phyloP scores from a whole-genome alignment of 1,140 invertebrate species.

The Tyrophagus putrescentiae region DNA sequence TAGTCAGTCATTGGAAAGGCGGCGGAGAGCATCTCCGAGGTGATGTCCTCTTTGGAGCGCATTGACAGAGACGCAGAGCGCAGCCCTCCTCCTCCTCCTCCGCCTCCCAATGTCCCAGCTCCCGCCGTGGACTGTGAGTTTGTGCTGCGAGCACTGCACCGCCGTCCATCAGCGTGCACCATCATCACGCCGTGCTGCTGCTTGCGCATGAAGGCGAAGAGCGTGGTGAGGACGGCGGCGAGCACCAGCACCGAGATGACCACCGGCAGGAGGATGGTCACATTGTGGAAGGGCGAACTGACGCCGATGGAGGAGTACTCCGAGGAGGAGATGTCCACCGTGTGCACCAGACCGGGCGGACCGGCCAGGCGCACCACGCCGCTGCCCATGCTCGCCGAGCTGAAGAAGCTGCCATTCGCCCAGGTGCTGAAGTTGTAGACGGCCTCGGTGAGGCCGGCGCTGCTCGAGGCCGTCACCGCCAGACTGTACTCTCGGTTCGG shows the following conservation, averaged over 20 bases:
- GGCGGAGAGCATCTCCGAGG: conserved; percentile 5
- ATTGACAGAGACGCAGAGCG: no score
- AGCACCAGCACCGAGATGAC: conserved; percentile 25
- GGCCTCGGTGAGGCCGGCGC: conserved; percentile 24
- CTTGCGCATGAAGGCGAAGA: conserved; percentile 18
- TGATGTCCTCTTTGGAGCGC: conserved; percentile 8
- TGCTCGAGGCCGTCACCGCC: conserved; percentile 26
- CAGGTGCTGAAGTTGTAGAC: conserved; percentile 14
- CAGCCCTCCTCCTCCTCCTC: no score
- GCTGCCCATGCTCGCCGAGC: conserved; percentile 17
- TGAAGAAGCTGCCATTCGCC: no score
- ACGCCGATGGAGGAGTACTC: conserved; percentile 2
- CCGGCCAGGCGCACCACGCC: background rate
- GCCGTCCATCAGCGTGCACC: background rate
- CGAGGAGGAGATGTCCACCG: background rate
- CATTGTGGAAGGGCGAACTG: conserved; percentile 16
- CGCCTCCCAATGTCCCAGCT: no score
- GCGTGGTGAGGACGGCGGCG: conserved; percentile 14
- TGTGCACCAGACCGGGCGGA: background rate
- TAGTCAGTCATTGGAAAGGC: conserved; percentile 12
- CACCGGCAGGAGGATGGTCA: conserved; percentile 25
- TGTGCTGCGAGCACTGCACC: background rate
- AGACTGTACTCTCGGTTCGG: conserved; percentile 26
- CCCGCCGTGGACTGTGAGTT: background rate
- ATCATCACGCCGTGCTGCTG: background rate